Percentiles rank a stretch among this genome's conserved stretches.
These are phyloP conservation scores for Leptinotarsa texana DNA, from an alignment of 1,140 invertebrate species.

Conservation along the genomic window DNA sequence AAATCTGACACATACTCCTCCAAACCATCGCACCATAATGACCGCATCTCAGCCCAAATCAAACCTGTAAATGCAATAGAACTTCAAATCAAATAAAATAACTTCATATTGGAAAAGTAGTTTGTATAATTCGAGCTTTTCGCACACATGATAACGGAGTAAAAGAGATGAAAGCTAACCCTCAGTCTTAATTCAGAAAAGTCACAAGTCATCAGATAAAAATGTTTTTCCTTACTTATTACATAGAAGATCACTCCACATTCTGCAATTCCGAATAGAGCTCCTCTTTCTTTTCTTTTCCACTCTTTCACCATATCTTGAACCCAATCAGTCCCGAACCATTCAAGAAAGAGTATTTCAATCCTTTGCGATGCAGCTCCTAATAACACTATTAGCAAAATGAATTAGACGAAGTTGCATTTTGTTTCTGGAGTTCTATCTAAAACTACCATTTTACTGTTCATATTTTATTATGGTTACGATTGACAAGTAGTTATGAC, in stretches of 20 bases:
- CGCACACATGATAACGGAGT: too few relatives aligned
- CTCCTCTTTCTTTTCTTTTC: conserved; percentile 72
- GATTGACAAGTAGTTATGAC: too few relatives aligned
- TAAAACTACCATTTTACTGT: too few relatives aligned
- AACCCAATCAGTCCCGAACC: conserved; percentile 72
- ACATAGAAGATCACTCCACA: conserved; percentile 77
- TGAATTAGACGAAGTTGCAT: too few relatives aligned
- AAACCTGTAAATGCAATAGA: conserved; percentile 67
- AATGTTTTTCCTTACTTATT: conserved; percentile 61
- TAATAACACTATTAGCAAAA: conserved; percentile 68
- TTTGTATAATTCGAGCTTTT: too few relatives aligned
- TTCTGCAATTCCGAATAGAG: conserved; percentile 74
- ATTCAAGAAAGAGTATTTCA: conserved; percentile 73
- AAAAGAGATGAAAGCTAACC: too few relatives aligned
- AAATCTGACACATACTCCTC: conserved; percentile 88
- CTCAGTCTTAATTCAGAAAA: too few relatives aligned
- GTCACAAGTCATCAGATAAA: too few relatives aligned
- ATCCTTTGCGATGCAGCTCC: conserved; percentile 86
- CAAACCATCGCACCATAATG: conserved; percentile 86
- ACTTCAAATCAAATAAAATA: too few relatives aligned
- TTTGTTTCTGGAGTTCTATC: too few relatives aligned
- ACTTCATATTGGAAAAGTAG: too few relatives aligned
- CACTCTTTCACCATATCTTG: conserved; percentile 64
- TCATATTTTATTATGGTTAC: too few relatives aligned
- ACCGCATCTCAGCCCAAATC: conserved; percentile 85